Conservation (phyloP, 2,113 vertebrate genomes). For the Oncorhynchus keta region DNA sequence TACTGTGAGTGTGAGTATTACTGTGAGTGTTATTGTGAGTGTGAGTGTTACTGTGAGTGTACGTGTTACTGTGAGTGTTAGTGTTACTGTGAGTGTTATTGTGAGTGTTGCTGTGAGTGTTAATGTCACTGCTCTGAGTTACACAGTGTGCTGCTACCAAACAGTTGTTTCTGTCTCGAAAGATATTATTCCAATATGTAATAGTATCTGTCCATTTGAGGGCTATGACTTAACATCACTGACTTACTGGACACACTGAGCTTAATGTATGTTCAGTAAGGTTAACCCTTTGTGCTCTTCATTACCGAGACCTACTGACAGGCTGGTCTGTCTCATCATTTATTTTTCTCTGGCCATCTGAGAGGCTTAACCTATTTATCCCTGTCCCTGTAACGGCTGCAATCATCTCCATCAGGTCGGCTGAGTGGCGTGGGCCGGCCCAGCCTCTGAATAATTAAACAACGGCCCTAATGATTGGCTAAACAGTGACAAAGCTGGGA, state of each 20-base stretch:
- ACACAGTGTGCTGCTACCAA: background rate
- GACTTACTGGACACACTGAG: too few species aligned
- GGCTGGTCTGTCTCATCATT: background rate
- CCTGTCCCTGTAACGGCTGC: background rate
- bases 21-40: too few species aligned
- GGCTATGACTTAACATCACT: too few species aligned
- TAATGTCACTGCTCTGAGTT: too few species aligned
- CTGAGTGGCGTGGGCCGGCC: slow-evolving; percentile 39
- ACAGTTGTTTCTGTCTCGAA: background rate
- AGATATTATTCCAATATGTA: too few species aligned
- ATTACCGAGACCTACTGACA: background rate
- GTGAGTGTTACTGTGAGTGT: too few species aligned
- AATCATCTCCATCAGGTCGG: slow-evolving; percentile 43
- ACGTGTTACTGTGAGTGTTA: too few species aligned
- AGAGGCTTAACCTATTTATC: background rate
- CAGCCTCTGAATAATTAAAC: slow-evolving; percentile 54
- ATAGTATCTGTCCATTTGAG: too few species aligned
- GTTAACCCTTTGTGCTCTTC: background rate
- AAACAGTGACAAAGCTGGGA: slow-evolving; percentile 52
- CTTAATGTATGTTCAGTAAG: too few species aligned
- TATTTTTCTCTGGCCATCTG: background rate
- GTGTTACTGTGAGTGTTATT: too few species aligned
- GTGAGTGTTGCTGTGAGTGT: too few species aligned
- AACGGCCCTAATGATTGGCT: slow-evolving; percentile 53
- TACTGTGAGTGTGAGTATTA: too few species aligned